Conservation (phyloP, 2,113 vertebrate genomes). For the Rhegmatorhina hoffmannsi region DNA sequence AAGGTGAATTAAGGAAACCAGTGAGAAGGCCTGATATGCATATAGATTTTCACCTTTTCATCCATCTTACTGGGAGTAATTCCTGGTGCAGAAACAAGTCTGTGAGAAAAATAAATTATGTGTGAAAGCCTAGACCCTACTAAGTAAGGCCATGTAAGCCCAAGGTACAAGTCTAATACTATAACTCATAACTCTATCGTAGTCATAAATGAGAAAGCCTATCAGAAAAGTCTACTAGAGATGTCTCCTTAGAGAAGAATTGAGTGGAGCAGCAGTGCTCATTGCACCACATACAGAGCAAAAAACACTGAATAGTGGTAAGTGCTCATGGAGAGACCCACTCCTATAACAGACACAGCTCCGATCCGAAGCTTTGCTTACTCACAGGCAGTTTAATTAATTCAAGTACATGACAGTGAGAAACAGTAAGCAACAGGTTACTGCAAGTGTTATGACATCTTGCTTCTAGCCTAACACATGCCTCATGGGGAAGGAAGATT, state of each 20-base stretch:
- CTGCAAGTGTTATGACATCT: neutral
- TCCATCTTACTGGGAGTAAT: neutral
- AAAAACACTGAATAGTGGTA: neutral
- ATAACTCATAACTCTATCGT: neutral
- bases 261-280: neutral
- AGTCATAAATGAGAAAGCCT: neutral
- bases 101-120: neutral
- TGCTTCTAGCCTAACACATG: neutral
- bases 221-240: neutral
- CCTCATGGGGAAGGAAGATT: neutral
- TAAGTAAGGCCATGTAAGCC: neutral
- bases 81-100: neutral
- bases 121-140: neutral
- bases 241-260: neutral
- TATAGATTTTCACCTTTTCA: neutral
- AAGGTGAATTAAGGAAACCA: neutral
- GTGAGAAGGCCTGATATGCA: neutral
- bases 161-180: neutral
- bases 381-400: neutral
- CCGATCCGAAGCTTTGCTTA: neutral
- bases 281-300: neutral
- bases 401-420: neutral
- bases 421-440: neutral
- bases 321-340: rapidly evolving
- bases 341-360: neutral